Conservation (phyloP, 2,113 vertebrate species). For the Oncorhynchus masou region DNA sequence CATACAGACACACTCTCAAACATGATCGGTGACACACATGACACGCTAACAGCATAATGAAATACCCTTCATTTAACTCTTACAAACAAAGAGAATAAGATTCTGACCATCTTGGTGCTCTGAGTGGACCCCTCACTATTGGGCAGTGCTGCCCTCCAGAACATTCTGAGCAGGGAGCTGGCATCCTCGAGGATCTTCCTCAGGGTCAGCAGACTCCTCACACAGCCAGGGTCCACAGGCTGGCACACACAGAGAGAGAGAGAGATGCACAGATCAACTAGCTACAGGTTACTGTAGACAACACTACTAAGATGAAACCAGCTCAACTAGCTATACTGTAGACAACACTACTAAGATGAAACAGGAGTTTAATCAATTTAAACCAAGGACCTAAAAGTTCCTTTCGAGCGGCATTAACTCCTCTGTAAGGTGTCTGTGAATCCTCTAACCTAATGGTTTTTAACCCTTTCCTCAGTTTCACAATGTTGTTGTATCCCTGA, state of each 20-base stretch:
- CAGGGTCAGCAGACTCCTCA: slow-evolving; percentile 73
- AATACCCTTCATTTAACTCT: neutral
- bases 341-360: too few species aligned
- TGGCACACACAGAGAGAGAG: slow-evolving; percentile 38
- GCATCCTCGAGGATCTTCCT: slow-evolving; percentile 76
- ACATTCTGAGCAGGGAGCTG: slow-evolving; percentile 72
- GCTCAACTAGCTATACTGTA: too few species aligned
- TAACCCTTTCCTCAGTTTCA: too few species aligned
- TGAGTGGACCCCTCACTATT: slow-evolving; percentile 21
- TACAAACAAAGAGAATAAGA: neutral
- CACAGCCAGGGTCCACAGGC: slow-evolving; percentile 44
- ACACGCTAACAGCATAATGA: too few species aligned
- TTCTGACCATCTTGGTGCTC: slow-evolving; percentile 60
- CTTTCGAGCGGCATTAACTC: neutral
- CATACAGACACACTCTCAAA: too few species aligned
- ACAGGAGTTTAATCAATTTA: too few species aligned
- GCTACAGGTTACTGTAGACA: too few species aligned
- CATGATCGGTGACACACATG: too few species aligned
- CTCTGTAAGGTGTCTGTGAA: neutral
- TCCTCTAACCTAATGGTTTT: neutral
- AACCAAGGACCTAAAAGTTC: too few species aligned
- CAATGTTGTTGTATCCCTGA: too few species aligned
- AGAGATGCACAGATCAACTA: neutral
- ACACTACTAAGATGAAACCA: too few species aligned
- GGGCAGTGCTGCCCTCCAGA: slow-evolving; percentile 78